Base-by-base conservation (phyloP, 2,888 invertebrate genomes). In the Timandra comae region DNA sequence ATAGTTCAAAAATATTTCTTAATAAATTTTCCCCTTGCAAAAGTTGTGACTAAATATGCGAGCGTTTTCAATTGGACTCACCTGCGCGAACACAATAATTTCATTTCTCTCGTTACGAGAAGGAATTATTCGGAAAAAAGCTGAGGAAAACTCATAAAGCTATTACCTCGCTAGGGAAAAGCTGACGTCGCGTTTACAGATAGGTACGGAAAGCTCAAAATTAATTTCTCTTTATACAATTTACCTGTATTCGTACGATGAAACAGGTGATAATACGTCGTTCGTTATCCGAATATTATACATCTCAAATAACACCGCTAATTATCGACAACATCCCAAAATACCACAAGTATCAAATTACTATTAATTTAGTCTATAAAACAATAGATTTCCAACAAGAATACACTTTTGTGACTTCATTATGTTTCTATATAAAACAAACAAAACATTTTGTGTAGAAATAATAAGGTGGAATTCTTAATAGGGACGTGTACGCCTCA, bases 101-200 rank as follows among this genome's bases (percentile, higher is more conserved):
- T 70, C 65, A 76, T 76, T 71, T 71, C 52, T 43, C 60, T 68
- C 63, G 65, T 70, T 66, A 66, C 56, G 55, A 49, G 60, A 57
- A 58, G 57, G 52, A 67, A 68, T 69, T 64, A 66, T 72, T 70
- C 56, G 56, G 45, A 68, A 72, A 72, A 71, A 78, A 70, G 60
- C 58, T 46, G 63, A 63, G 60, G 43, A 55, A 63, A 74, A 63
- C 63, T 76, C 71, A 69, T 74, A 77, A 74, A 71, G 68, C 65
- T 65, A 64, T 71, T 70, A 68, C 69, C 59, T 54, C 46, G 52
- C 61, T 63, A 56, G 57, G 46, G 63, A 74, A 71, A 45, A 57
- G 56, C 69, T 65, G 73, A 72, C 69, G 66, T 52, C 51, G 69
- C 67, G 52, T 63, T 63, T 54, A 53, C 58, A 52, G 62, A 63